These are phyloP conservation scores for Catocala nupta DNA, from an alignment of 2,888 invertebrate species.

Conservation along the genomic window DNA sequence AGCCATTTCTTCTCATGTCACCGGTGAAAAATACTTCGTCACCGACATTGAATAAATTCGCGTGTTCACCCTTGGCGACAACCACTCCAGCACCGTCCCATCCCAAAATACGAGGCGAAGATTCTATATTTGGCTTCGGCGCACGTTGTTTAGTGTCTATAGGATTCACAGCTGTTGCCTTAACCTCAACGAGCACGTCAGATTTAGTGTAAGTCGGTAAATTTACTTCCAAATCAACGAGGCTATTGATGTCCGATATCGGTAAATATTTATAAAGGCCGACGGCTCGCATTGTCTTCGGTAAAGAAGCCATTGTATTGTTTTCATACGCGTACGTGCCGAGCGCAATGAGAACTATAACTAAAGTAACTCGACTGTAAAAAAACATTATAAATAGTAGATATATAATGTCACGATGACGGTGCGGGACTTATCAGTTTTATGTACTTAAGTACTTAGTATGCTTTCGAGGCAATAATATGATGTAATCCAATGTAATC, in stretches of 20 bases:
- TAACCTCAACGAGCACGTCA: slow-evolving; percentile 78
- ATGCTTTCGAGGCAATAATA: too few species aligned
- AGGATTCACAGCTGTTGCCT: slow-evolving; percentile 77
- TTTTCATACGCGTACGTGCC: slow-evolving; percentile 23
- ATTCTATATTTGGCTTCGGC: slow-evolving; percentile 70
- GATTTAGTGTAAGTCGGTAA: slow-evolving; percentile 64
- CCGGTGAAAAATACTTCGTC: slow-evolving; percentile 80
- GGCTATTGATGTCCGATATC: slow-evolving; percentile 69
- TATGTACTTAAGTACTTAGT: too few species aligned
- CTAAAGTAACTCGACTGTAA: slow-evolving; percentile 25
- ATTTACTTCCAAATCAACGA: slow-evolving; percentile 73
- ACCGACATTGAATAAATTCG: slow-evolving; percentile 67
- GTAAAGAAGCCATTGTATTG: slow-evolving; percentile 56
- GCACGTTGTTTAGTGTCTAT: slow-evolving; percentile 77
- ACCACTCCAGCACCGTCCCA: slow-evolving; percentile 79
- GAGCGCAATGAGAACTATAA: slow-evolving; percentile 19
- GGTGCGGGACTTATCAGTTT: neutral
- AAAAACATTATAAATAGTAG: slow-evolving; percentile 7
- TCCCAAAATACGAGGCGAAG: slow-evolving; percentile 70
- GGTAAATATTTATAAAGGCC: slow-evolving; percentile 80
- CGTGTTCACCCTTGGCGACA: slow-evolving; percentile 67
- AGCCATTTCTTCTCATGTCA: slow-evolving; percentile 69
- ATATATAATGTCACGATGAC: neutral
- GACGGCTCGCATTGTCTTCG: slow-evolving; percentile 78
- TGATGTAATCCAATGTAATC: too few species aligned